Conservation (phyloP, 2,113 vertebrate species). For the Argyrosomus japonicus region DNA sequence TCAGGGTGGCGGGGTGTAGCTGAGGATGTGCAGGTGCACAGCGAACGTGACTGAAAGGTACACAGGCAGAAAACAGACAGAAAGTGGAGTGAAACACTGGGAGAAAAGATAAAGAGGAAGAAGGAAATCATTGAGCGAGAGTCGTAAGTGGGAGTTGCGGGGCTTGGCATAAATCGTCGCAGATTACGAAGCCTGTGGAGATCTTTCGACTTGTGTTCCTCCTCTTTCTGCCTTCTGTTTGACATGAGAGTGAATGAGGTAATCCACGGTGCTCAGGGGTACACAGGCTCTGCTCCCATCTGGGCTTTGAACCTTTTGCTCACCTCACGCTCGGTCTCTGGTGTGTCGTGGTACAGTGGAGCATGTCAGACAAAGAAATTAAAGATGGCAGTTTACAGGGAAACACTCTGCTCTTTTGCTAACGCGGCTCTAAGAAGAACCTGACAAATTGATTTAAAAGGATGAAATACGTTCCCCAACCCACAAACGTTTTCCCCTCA, state of each 20-base stretch:
- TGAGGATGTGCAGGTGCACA: constrained; percentile 67
- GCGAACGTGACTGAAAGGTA: constrained; percentile 65
- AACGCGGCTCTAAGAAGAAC: constrained; percentile 62
- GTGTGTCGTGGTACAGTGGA: constrained; percentile 69
- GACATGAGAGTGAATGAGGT: constrained; percentile 80
- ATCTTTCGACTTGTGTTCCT: constrained; percentile 80
- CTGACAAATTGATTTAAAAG: constrained; percentile 84
- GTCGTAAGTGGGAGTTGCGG: constrained; percentile 66
- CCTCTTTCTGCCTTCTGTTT: constrained; percentile 74
- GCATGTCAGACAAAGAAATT: constrained; percentile 84
- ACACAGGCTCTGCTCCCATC: constrained; percentile 76
- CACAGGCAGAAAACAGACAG: constrained; percentile 59
- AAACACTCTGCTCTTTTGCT: constrained; percentile 77
- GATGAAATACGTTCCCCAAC: constrained; percentile 72
- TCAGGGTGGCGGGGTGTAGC: constrained; percentile 37
- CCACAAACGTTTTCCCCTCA: constrained; percentile 71
- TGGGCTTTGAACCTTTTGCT: constrained; percentile 81
- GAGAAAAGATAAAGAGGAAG: constrained; percentile 75
- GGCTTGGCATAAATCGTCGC: constrained; percentile 71
- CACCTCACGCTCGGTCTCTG: constrained; percentile 77
- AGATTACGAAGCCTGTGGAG: constrained; percentile 79
- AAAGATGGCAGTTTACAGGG: constrained; percentile 85
- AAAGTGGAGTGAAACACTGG: constrained; percentile 56
- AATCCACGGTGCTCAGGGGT: constrained; percentile 76
- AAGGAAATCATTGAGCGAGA: constrained; percentile 66